Evolutionary conservation across 2,888 invertebrate species (phyloP).

Genomic region (Anthophora plumipes): DNA sequence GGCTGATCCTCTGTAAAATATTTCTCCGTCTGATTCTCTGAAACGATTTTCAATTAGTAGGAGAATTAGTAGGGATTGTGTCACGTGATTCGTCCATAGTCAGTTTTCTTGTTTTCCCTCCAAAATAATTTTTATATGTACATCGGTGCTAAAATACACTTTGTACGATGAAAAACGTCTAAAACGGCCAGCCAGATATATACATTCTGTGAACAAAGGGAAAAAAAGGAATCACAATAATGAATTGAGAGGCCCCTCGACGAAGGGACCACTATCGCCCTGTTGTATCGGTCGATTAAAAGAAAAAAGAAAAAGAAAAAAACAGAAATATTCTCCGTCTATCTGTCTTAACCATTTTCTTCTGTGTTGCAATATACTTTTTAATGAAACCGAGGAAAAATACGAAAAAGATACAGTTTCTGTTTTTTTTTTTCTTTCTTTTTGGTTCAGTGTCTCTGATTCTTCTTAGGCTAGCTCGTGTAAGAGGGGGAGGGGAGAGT

Average conservation of each 20-base stretch:
- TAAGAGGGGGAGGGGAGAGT: slow-evolving; percentile 18
- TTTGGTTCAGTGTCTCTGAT: slow-evolving; percentile 39
- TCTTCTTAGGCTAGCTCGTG: slow-evolving; percentile 41
- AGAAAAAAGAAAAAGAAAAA: no score
- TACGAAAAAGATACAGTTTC: slow-evolving; percentile 24
- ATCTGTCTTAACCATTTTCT: slow-evolving; percentile 60
- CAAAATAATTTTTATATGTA: slow-evolving; percentile 27
- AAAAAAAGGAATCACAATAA: not conserved
- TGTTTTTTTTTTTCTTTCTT: no score
- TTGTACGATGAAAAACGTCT: slow-evolving; percentile 40
- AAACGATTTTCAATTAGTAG: slow-evolving; percentile 10
- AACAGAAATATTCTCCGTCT: slow-evolving; percentile 50
- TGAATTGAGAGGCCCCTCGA: slow-evolving; percentile 54
- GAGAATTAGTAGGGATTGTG: slow-evolving; percentile 27
- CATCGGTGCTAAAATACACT: slow-evolving; percentile 52
- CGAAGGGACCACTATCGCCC: slow-evolving; percentile 44
- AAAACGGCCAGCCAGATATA: slow-evolving; percentile 33
- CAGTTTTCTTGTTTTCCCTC: slow-evolving; percentile 35
- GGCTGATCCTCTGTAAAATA: not conserved
- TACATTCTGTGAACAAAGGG: not conserved
- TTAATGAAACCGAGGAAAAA: slow-evolving; percentile 21
- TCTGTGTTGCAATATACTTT: slow-evolving; percentile 52
- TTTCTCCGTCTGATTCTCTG: slow-evolving; percentile 8
- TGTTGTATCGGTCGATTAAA: slow-evolving; percentile 11
- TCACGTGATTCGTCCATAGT: slow-evolving; percentile 31